Evolutionary conservation across 2,113 vertebrate genomes (phyloP).

Genomic region (Regulus satrapa): DNA sequence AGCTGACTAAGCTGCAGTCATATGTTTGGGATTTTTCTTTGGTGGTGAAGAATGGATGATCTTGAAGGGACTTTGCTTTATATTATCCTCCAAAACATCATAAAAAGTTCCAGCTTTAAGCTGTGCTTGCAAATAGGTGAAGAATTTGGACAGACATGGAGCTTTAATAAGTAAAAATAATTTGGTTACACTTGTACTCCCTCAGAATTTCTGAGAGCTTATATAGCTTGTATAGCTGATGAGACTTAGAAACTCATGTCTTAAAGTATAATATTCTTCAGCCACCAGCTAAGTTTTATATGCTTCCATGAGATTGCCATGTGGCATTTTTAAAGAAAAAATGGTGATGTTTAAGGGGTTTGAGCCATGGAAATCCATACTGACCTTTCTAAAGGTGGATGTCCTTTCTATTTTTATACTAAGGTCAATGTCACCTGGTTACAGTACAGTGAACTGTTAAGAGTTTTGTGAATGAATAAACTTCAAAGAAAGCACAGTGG

Average conservation of each 20-base stretch:
- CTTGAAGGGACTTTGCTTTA: background rate
- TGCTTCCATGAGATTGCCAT: background rate
- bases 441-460: constrained; percentile 14
- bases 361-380: background rate
- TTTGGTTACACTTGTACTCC: background rate
- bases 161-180: background rate
- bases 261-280: background rate
- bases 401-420: constrained; percentile 47
- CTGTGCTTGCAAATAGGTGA: background rate
- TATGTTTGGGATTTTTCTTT: background rate
- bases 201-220: background rate
- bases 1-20: background rate
- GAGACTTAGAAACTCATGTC: background rate
- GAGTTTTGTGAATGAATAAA: constrained; percentile 49
- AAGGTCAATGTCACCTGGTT: constrained; percentile 52
- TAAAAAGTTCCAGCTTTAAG: background rate
- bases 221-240: background rate
- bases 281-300: background rate
- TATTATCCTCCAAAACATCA: too few species aligned
- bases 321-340: background rate
- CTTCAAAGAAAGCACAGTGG: background rate
- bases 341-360: background rate
- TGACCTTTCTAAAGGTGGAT: constrained; percentile 1
- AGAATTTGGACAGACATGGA: background rate
- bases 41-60: background rate